These are phyloP conservation scores for Climacteris rufus DNA, from an alignment of 2,113 vertebrate species.

Conservation along the genomic window DNA sequence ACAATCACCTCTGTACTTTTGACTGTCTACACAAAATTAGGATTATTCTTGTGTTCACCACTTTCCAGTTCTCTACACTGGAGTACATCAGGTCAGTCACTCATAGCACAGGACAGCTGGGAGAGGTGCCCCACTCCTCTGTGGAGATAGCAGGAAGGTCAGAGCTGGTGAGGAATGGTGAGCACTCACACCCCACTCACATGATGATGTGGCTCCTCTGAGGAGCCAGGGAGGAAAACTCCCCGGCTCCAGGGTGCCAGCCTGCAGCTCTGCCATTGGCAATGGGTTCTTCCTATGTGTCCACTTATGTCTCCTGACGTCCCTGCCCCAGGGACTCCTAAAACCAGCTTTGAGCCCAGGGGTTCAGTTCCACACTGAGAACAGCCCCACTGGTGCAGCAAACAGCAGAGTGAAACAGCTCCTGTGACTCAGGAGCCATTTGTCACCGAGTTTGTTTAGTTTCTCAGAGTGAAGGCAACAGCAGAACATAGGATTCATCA, in stretches of 20 bases:
- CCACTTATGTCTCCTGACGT: background rate
- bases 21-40: background rate
- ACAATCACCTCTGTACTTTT: background rate
- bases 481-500: background rate
- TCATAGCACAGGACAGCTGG: background rate
- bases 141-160: background rate
- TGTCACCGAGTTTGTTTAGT: background rate
- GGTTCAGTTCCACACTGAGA: background rate
- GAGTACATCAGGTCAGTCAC: background rate
- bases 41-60: background rate
- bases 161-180: background rate
- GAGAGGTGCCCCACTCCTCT: background rate
- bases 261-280: background rate
- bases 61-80: background rate
- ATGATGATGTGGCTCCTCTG: background rate
- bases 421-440: background rate
- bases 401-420: background rate
- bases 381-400: background rate
- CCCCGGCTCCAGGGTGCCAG: background rate
- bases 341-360: background rate
- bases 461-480: background rate
- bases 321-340: background rate
- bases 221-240: background rate
- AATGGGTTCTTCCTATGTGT: background rate
- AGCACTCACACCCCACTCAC: background rate